Conservation (phyloP, 2,888 invertebrate species). For the Stratiomys singularior region DNA sequence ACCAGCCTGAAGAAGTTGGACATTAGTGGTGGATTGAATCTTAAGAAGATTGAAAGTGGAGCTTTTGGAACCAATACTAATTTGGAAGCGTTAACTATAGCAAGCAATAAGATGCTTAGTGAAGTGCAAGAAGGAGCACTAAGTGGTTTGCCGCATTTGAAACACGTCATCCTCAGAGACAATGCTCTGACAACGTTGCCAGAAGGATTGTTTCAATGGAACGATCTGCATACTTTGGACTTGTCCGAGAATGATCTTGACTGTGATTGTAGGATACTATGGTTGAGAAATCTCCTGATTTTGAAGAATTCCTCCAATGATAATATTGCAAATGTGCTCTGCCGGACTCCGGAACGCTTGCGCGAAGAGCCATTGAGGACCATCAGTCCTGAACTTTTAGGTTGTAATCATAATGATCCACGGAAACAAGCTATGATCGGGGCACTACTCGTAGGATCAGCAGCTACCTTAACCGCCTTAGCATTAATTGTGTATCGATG, state of each 20-base stretch:
- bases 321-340: conserved; percentile 69
- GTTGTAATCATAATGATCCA: conserved; percentile 83
- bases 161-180: conserved; percentile 79
- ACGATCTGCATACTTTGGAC: conserved; percentile 79
- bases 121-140: conserved; percentile 81
- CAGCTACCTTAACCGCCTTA: conserved; percentile 77
- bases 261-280: conserved; percentile 83
- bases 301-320: conserved; percentile 61
- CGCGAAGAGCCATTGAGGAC: conserved; percentile 76
- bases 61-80: conserved; percentile 85
- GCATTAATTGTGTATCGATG: conserved; percentile 82
- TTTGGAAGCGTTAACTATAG: conserved; percentile 78
- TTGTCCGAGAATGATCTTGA: conserved; percentile 84
- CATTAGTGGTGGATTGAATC: conserved; percentile 79
- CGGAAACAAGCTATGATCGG: conserved; percentile 83
- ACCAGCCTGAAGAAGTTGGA: conserved; percentile 81
- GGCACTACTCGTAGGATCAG: conserved; percentile 77
- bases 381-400: conserved; percentile 80
- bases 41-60: conserved; percentile 79
- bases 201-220: conserved; percentile 84
- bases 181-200: conserved; percentile 80
- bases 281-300: conserved; percentile 78
- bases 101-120: conserved; percentile 80
- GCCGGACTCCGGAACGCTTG: conserved; percentile 77
- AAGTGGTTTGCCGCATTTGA: conserved; percentile 81